Base-by-base conservation (phyloP, 2,113 vertebrate genomes). In the Cinclus cinclus region DNA sequence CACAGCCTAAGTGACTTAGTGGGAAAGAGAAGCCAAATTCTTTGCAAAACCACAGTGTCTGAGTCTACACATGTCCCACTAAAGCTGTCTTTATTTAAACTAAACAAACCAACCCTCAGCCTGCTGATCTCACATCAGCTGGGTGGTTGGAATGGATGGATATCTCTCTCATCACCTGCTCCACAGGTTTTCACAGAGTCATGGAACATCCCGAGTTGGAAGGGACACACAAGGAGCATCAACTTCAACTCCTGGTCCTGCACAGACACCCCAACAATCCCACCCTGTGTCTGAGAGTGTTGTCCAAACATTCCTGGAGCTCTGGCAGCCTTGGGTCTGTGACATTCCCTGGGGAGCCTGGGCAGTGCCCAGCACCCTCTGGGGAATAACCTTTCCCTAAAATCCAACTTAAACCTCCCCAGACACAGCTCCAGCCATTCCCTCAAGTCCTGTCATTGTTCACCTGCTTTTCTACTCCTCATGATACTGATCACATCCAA, bases 21-120 rank as follows among this genome's bases (percentile, higher is more conserved):
- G 52, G 62, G 75, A 60, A 77, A 90, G 42, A 65, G 69, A 92
- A 91, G 88, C 50, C 87, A 82, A 94, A 91, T 92, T 47, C 91
- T 95, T 94, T 83, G 90, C 78, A 92, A 93, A 89, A 93, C 88
- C 84, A 69, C 68, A 87, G 42, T 28, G 83, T 86, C 96, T 89
- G 35, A 81, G 74, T 37, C 84, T 64, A 60, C 81, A 46, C 2
- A 19, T 28, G 77, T 69, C 83, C 82, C 50, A 64, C 39, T n/a
- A 39, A 62, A 78, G 41, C 44, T 78, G 42, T 16, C 50, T 37
- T 71, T 35, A 64, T 60, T 81, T 35, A 89, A 89, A 65, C 20
- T 70, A 92, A 85, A 4, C 35, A 23, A 82, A 7, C 12, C 42
- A 69, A 60, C 1, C 13, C 52, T 49, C 64, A n/a, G 50, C 28